phyloP scores from a whole-genome alignment of 2,113 vertebrate genomes.

The Gambusia holbrooki region DNA sequence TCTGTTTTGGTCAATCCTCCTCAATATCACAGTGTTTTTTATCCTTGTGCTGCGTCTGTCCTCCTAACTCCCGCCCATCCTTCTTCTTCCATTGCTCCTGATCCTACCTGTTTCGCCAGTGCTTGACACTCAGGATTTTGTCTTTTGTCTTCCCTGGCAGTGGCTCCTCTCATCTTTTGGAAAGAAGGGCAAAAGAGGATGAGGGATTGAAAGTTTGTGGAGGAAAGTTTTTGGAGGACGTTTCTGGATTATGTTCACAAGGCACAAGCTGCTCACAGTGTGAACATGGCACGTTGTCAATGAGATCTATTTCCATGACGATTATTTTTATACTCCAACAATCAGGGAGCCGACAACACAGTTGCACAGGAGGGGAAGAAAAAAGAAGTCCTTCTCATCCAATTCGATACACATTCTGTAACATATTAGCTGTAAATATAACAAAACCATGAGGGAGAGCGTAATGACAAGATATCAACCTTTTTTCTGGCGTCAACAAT shows the following conservation, averaged over 20 bases:
- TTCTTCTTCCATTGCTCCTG: neutral
- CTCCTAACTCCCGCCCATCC: conserved; percentile 23
- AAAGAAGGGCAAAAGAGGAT: conserved; percentile 71
- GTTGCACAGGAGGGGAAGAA: conserved; percentile 65
- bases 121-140: conserved; percentile 71
- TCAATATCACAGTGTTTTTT: conserved; percentile 34
- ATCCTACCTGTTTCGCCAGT: conserved; percentile 71
- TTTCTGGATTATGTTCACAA: conserved; percentile 85
- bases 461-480: conserved; percentile 73
- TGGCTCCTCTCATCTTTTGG: conserved; percentile 59
- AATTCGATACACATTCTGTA: conserved; percentile 71
- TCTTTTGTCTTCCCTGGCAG: conserved; percentile 60
- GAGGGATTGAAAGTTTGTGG: conserved; percentile 80
- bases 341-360: conserved; percentile 77
- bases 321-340: conserved; percentile 84
- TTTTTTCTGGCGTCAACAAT: conserved; percentile 54
- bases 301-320: conserved; percentile 90
- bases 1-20: conserved; percentile 72
- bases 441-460: conserved; percentile 68
- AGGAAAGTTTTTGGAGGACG: conserved; percentile 84
- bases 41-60: conserved; percentile 27
- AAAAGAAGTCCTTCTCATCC: conserved; percentile 65
- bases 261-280: conserved; percentile 92
- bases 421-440: conserved; percentile 72
- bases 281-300: conserved; percentile 92